Percentiles rank a stretch among this genome's conserved stretches.
phyloP scores from a whole-genome alignment of 2,797 vertebrate species.

The Oceanodroma leucorhoa region DNA sequence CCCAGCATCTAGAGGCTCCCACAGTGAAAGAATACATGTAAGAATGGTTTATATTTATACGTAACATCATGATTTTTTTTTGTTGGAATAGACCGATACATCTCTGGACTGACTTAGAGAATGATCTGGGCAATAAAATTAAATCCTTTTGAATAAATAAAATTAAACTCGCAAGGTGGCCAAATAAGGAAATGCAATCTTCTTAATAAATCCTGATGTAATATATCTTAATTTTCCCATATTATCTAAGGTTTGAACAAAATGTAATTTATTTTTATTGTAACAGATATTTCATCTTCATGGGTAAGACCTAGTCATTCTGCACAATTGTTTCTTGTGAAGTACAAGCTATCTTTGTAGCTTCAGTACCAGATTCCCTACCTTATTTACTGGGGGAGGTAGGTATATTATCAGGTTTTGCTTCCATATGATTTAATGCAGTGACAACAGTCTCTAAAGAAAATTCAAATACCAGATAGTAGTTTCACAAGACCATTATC shows the following conservation, averaged over 20 bases:
- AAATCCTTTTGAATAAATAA: neutral
- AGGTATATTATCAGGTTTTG: conserved; percentile 40
- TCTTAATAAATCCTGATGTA: neutral
- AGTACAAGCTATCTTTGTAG: neutral
- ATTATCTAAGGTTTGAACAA: neutral
- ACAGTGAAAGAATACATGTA: neutral
- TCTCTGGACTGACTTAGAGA: neutral
- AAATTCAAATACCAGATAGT: conserved; percentile 51
- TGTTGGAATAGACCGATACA: neutral
- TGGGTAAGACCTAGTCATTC: neutral
- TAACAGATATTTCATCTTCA: neutral
- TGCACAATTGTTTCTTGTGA: neutral
- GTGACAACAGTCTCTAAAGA: conserved; percentile 47
- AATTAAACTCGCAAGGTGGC: neutral
- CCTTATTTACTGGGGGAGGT: neutral
- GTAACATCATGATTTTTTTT: neutral
- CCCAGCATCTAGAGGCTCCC: neutral
- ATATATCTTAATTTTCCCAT: neutral
- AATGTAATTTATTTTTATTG: neutral
- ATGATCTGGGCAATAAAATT: neutral
- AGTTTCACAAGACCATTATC: conserved; percentile 59
- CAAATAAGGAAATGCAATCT: neutral
- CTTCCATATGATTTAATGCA: conserved; percentile 58
- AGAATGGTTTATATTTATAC: neutral
- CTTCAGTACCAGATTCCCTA: neutral